Percentiles rank a stretch among this genome's conserved stretches.
Conservation (phyloP, 2,888 invertebrate genomes). For the Campoplex nolae region DNA sequence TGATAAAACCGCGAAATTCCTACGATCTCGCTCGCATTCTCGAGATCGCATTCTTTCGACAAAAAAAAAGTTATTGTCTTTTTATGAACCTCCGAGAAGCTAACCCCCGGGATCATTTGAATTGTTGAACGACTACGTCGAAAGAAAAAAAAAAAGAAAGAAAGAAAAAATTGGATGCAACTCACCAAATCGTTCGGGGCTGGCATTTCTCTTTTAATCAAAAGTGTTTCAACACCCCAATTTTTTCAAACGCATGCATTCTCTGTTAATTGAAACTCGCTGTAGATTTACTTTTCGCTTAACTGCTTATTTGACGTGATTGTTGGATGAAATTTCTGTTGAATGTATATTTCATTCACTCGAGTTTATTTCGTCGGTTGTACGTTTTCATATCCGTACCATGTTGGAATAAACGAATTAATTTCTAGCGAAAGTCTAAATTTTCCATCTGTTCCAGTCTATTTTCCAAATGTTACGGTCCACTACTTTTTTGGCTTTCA, state of each 20-base stretch:
- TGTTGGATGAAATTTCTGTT: background rate
- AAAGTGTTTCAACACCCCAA: background rate
- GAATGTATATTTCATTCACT: background rate
- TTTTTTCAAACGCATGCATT: background rate
- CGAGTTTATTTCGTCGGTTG: background rate
- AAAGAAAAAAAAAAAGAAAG: background rate
- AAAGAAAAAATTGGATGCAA: background rate
- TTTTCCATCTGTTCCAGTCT: too few species aligned
- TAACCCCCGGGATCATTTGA: background rate
- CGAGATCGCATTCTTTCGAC: conserved; percentile 22
- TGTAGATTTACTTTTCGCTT: too few species aligned
- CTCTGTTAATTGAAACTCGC: background rate
- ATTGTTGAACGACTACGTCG: background rate
- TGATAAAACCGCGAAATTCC: conserved; percentile 44
- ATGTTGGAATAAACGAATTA: too few species aligned
- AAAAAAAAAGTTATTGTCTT: background rate
- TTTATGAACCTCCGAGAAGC: background rate
- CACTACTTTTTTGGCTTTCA: too few species aligned
- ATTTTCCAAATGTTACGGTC: too few species aligned
- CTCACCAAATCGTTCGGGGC: background rate
- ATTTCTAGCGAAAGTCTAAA: background rate
- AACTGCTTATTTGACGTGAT: too few species aligned
- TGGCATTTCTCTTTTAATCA: background rate
- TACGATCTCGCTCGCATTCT: background rate
- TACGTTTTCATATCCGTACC: too few species aligned